A percentile compares a stretch with the other conserved stretches of the same genome.
Conservation (phyloP, 2,797 vertebrate genomes). For the Ciconia nigra region DNA sequence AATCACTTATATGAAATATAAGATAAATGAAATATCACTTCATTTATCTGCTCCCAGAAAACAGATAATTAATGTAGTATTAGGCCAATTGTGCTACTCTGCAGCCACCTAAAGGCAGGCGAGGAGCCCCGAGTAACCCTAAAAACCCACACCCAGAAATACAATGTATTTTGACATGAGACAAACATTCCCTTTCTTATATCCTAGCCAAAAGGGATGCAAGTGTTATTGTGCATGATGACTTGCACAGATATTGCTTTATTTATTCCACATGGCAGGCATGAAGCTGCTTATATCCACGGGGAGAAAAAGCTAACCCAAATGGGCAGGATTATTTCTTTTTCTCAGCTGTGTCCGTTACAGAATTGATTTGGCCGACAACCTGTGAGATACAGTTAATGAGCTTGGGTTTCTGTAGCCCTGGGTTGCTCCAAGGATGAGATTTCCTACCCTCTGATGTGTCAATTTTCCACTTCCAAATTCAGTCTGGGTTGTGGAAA, state of each 20-base stretch:
- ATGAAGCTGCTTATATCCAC: background rate
- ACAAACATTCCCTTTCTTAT: background rate
- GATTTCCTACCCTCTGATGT: background rate
- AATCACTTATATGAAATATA: too few relatives aligned
- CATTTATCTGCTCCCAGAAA: background rate
- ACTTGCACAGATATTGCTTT: background rate
- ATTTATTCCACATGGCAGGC: background rate
- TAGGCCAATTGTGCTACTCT: background rate
- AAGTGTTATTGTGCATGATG: background rate
- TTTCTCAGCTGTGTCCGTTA: background rate
- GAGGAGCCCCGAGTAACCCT: background rate
- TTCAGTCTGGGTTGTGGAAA: background rate
- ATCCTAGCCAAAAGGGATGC: background rate
- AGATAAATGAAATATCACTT: too few relatives aligned
- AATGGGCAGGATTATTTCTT: background rate
- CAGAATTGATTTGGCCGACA: background rate
- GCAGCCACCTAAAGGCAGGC: background rate
- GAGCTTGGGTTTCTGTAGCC: background rate
- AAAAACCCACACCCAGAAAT: background rate
- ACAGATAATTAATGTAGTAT: background rate
- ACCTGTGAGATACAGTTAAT: background rate
- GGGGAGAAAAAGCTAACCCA: background rate
- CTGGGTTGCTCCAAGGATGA: background rate
- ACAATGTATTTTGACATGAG: accelerated
- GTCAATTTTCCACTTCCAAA: background rate